These are phyloP conservation scores for Gymnocephalus cernua DNA, from an alignment of 2,113 vertebrate species.

Conservation along the genomic window DNA sequence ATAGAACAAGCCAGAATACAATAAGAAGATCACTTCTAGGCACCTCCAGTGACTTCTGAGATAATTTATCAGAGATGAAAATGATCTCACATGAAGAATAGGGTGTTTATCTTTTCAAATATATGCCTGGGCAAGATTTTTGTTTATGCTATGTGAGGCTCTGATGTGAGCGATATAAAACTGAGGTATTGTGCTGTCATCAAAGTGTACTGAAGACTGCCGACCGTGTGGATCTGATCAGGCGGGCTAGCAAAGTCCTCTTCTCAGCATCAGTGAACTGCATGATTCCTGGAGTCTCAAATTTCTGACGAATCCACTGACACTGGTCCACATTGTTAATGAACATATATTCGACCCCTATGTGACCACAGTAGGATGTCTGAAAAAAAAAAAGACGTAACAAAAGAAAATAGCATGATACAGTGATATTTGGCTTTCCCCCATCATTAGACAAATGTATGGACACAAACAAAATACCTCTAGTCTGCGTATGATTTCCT, in stretches of 20 bases:
- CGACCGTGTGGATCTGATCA: slow-evolving; percentile 93
- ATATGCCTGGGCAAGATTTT: slow-evolving; percentile 5
- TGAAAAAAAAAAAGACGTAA: slow-evolving; percentile 59
- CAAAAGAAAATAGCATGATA: neutral
- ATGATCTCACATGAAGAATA: slow-evolving; percentile 38
- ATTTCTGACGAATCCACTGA: slow-evolving; percentile 93
- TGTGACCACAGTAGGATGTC: slow-evolving; percentile 93
- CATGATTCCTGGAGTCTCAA: slow-evolving; percentile 92
- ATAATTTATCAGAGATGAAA: slow-evolving; percentile 40
- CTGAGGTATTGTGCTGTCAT: slow-evolving; percentile 33
- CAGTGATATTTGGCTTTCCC: neutral
- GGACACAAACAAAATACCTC: slow-evolving; percentile 84
- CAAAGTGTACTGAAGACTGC: slow-evolving; percentile 7
- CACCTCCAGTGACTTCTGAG: neutral
- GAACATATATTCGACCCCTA: slow-evolving; percentile 95
- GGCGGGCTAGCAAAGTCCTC: slow-evolving; percentile 89
- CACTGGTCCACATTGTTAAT: slow-evolving; percentile 95
- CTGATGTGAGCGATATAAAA: slow-evolving; percentile 34
- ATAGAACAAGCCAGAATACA: neutral
- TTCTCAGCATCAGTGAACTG: slow-evolving; percentile 91
- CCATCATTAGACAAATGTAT: neutral
- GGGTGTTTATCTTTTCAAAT: slow-evolving; percentile 26
- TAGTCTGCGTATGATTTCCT: slow-evolving; percentile 92
- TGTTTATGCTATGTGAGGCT: slow-evolving; percentile 30
- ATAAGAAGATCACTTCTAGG: slow-evolving; percentile 12